Conservation (phyloP, 2,888 invertebrate species). For the Xestoiulus laeticollis region DNA sequence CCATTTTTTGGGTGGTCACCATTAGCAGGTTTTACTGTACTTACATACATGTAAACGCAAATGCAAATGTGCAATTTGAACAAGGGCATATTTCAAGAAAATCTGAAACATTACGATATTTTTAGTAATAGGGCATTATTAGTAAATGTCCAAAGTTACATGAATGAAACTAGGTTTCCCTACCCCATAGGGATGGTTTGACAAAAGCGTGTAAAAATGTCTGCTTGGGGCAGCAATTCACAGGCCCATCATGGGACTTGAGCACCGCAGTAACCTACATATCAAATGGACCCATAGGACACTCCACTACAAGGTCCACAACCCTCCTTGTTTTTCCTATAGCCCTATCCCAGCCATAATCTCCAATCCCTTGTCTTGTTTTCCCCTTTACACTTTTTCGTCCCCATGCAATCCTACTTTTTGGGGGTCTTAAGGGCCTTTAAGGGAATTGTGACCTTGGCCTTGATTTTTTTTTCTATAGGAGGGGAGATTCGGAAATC, state of each 20-base stretch:
- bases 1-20: too few species aligned
- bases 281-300: neutral
- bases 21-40: too few species aligned
- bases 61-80: too few species aligned
- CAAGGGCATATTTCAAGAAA: too few species aligned
- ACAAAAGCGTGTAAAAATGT: neutral
- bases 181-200: neutral
- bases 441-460: neutral
- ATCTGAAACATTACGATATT: too few species aligned
- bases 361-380: neutral
- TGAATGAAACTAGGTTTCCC: neutral
- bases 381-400: neutral
- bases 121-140: too few species aligned
- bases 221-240: neutral
- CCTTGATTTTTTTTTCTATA: slow-evolving; percentile 6
- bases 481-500: neutral
- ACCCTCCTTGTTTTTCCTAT: neutral
- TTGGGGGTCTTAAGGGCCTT: neutral
- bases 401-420: neutral
- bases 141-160: neutral
- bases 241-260: neutral
- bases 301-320: neutral
- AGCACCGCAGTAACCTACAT: slow-evolving; percentile 23
- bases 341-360: neutral
- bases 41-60: too few species aligned